These are phyloP conservation scores for Tenthredo scrophulariae DNA, from an alignment of 2,888 invertebrate species.

Conservation along the genomic window DNA sequence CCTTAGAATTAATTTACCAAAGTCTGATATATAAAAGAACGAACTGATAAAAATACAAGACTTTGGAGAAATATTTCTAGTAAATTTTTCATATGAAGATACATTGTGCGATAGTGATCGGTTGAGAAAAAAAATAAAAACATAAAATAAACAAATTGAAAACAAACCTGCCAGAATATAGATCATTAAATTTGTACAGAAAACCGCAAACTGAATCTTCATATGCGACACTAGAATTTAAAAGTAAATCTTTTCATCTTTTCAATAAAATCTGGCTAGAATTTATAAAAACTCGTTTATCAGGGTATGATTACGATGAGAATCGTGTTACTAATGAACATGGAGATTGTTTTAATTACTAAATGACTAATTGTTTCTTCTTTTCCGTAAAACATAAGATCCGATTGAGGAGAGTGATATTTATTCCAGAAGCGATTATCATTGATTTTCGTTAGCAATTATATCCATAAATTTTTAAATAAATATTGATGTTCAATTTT, in stretches of 20 bases:
- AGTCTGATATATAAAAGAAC: conserved; percentile 36
- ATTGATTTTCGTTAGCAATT: neutral
- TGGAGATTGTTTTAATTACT: conserved; percentile 13
- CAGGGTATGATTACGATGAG: conserved; percentile 49
- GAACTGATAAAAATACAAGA: conserved; percentile 37
- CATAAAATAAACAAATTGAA: neutral
- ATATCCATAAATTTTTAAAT: neutral
- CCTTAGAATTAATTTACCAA: conserved; percentile 41
- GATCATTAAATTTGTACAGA: conserved; percentile 42
- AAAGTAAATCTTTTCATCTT: conserved; percentile 14
- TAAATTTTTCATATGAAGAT: conserved; percentile 47
- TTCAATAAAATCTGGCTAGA: conserved; percentile 48
- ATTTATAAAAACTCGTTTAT: conserved; percentile 46
- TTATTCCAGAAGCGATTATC: neutral
- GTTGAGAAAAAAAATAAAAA: neutral
- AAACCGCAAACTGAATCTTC: conserved; percentile 47
- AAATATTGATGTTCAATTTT: conserved; percentile 23
- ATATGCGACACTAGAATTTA: conserved; percentile 42
- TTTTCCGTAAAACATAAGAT: neutral
- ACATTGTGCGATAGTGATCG: conserved; percentile 34
- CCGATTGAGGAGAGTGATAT: neutral
- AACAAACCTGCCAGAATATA: conserved; percentile 40
- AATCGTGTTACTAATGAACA: conserved; percentile 42
- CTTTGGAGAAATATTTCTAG: conserved; percentile 36
- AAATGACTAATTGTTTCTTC: neutral